phyloP scores from a whole-genome alignment of 2,888 invertebrate genomes.

The Caradrina clavipalpis region DNA sequence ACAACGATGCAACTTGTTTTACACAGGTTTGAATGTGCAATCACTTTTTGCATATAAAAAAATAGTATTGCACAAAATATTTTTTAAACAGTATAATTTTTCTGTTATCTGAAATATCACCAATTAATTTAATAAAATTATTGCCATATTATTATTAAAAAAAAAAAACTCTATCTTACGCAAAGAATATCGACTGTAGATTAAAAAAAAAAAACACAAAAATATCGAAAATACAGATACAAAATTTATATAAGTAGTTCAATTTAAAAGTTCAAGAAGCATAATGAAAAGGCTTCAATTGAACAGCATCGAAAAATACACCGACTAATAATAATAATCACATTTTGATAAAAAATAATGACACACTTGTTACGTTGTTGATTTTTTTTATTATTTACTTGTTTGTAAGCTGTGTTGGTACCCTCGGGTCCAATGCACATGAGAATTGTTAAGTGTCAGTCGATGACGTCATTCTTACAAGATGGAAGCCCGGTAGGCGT shows the following conservation, averaged over 20 bases:
- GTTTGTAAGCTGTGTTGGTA: constrained; percentile 84
- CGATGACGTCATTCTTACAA: constrained; percentile 40
- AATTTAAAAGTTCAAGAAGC: constrained; percentile 18
- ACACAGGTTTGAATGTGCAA: background rate
- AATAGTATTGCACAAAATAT: background rate
- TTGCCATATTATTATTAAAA: background rate
- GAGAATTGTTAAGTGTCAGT: constrained; percentile 81
- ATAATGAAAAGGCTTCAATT: constrained; percentile 3
- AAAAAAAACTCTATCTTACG: background rate
- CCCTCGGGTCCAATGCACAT: constrained; percentile 79
- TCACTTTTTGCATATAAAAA: background rate
- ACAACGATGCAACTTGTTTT: background rate
- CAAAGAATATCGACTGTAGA: background rate
- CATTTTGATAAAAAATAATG: constrained; percentile 67
- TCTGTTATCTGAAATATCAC: background rate
- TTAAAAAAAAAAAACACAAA: too few species aligned
- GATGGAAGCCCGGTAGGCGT: constrained; percentile 31
- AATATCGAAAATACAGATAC: background rate
- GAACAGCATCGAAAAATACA: constrained; percentile 60
- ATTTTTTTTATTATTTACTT: constrained; percentile 81
- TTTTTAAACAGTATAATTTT: too few species aligned
- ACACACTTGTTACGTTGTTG: constrained; percentile 87
- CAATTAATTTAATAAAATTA: background rate
- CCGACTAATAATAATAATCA: constrained; percentile 65
- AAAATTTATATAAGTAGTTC: background rate